Base-by-base conservation (phyloP, 1,140 invertebrate species). In the Choristoneura fumiferana region DNA sequence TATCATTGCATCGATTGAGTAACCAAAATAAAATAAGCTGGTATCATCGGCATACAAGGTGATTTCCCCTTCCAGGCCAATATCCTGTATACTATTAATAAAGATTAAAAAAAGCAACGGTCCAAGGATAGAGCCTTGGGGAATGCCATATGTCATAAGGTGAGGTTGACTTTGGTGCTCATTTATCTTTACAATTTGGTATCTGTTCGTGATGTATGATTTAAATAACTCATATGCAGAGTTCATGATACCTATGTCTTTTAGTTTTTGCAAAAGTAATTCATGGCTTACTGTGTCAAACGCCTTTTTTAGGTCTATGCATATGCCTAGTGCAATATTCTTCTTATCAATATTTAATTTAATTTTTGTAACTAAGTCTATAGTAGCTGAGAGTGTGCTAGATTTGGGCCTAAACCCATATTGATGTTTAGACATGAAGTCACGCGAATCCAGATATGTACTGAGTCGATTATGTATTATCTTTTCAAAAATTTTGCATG, bases 121-220 rank as follows among this genome's bases (percentile, higher is more conserved):
- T n/a, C n/a, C n/a, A n/a, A n/a, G n/a, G n/a, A n/a, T n/a, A n/a
- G n/a, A n/a, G n/a, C n/a, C n/a, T n/a, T n/a, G n/a, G n/a, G n/a
- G n/a, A n/a, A n/a, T n/a, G n/a, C n/a, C n/a, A n/a, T n/a, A n/a
- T n/a, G n/a, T n/a, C n/a, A n/a, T n/a, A n/a, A n/a, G n/a, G n/a
- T n/a, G n/a, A n/a, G n/a, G n/a, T n/a, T n/a, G n/a, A n/a, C n/a
- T n/a, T n/a, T n/a, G n/a, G n/a, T n/a, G n/a, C n/a, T n/a, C n/a
- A n/a, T n/a, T n/a, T n/a, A n/a, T n/a, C 17, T 60, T 62, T 12
- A 29, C 39, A 29, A 10, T 43, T 13, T 15, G n/a, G 13, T 12
- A 13, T 2, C 38, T 40, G 12, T 40, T 15, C 12, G 38, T 35
- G 10, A 35, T 6, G 8, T 12, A 40, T 1, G 38, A 12, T 6